phyloP scores from a whole-genome alignment of 2,113 vertebrate genomes.

The Solenodon paradoxus region DNA sequence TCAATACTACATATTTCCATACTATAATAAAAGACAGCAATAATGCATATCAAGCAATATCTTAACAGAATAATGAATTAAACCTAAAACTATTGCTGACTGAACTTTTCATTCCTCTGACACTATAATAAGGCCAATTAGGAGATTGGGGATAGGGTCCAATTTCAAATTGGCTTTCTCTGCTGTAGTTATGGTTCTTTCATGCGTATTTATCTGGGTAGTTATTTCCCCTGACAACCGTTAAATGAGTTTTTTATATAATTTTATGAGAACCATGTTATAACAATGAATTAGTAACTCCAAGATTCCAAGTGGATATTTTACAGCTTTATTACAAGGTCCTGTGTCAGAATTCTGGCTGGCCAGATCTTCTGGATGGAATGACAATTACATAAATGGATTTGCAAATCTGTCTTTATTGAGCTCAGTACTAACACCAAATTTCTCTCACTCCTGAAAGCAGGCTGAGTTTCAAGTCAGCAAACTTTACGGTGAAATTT shows the following conservation, averaged over 20 bases:
- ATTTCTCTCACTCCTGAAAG: conserved; percentile 5
- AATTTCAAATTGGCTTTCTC: conserved; percentile 18
- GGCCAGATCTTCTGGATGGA: not conserved
- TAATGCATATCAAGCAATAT: not conserved
- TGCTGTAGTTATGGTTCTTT: conserved; percentile 32
- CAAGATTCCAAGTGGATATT: conserved; percentile 39
- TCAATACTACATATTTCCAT: conserved; percentile 47
- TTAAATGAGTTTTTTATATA: conserved; percentile 72
- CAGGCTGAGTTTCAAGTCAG: not conserved
- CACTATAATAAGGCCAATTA: conserved; percentile 46
- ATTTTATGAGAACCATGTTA: conserved; percentile 62
- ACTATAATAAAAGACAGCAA: not conserved
- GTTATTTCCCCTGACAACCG: conserved; percentile 50
- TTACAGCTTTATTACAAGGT: conserved; percentile 37
- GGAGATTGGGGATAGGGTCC: not conserved
- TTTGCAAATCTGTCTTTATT: not conserved
- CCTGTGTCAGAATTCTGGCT: conserved; percentile 42
- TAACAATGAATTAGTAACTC: conserved; percentile 66
- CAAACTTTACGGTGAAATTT: not conserved
- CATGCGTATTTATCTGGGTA: conserved; percentile 32
- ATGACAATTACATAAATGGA: not conserved
- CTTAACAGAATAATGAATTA: not conserved
- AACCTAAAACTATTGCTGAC: conserved; percentile 44
- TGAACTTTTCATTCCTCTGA: conserved; percentile 45
- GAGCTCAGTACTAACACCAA: not conserved